Evolutionary conservation across 2,113 vertebrate genomes (phyloP), one percentile per base, ranked within the genome.

Genomic region (Pristiophorus japonicus): DNA sequence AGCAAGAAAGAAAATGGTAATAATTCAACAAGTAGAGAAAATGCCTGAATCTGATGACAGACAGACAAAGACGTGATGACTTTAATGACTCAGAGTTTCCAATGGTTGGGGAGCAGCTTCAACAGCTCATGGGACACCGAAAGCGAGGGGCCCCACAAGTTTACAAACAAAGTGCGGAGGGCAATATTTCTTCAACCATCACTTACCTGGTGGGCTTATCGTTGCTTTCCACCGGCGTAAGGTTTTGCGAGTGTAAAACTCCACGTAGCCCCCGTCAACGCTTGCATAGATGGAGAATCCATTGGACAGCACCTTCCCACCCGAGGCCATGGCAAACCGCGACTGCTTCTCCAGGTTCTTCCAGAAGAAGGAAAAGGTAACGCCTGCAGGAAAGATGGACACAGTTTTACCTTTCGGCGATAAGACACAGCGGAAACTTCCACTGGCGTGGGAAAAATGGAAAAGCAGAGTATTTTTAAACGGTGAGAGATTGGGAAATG

Each of bases 321-420:
- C 98, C 1, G 98, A 98, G 0, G 98, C 97, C 0, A 97, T 63
- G 70, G 98, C 96, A 97, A 97, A 96, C 59, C 97, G 97, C 0
- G 98, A 97, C n/a, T 97, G 96, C 2, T 96, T 95, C 67, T 98
- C 97, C 0, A 98, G 97, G 65, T 98, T 98, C 97, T 99, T 99
- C 99, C 99, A 99, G 97, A 99, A 99, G 96, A 99, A 99, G 3
- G 99, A 99, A 96, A 99, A 99, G 0, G 99, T 98, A 85, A 99
- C 98, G 38, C 99, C 99, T 99, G 96, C 7, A n/a, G 22, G 90
- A 92, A 16, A 45, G 22, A 8, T 45, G 24, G 45, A 70, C n/a
- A 47, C 27, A 30, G 51, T 34, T 59, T 59, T 30, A 30, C 16
- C 10, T 45, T 81, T 12, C 75, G 20, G 75, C 4, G 38, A 38